Percentiles rank a stretch among this genome's conserved stretches.
Conservation (phyloP, 2,888 invertebrate species). For the Lucinisca nassula region DNA sequence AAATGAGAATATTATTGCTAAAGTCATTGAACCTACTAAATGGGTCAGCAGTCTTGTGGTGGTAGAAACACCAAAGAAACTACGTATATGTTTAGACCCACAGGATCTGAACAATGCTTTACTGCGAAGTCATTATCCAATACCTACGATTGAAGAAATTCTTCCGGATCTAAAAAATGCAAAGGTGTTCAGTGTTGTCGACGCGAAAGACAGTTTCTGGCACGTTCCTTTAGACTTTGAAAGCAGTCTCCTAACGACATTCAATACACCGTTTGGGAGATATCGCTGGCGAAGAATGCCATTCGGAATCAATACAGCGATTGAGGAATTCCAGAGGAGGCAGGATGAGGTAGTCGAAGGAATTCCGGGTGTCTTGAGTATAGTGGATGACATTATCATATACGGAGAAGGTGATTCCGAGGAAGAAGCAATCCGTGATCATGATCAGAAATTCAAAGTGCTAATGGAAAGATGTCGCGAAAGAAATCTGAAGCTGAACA, state of each 20-base stretch:
- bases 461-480: constrained; percentile 55
- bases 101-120: constrained; percentile 35
- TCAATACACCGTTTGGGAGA: no score
- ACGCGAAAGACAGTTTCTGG: constrained; percentile 8
- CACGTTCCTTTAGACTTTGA: no score
- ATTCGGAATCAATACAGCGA: no score
- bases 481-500: constrained; percentile 63
- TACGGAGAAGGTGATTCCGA: constrained; percentile 30
- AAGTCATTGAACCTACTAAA: constrained; percentile 12
- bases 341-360: no score
- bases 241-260: no score
- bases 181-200: background rate
- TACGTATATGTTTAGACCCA: constrained; percentile 59
- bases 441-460: constrained; percentile 53
- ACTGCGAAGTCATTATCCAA: constrained; percentile 31
- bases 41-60: constrained; percentile 43
- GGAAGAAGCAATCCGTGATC: no score
- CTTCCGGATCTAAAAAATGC: background rate
- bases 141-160: constrained; percentile 18
- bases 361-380: no score
- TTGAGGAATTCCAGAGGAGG: no score
- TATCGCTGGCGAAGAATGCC: no score
- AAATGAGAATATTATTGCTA: background rate
- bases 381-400: constrained; percentile 27
- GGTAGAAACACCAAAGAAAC: constrained; percentile 46